Evolutionary conservation across 2,113 vertebrate species (phyloP), one percentile per base, ranked within the genome.

Genomic region (Ascaphus truei): DNA sequence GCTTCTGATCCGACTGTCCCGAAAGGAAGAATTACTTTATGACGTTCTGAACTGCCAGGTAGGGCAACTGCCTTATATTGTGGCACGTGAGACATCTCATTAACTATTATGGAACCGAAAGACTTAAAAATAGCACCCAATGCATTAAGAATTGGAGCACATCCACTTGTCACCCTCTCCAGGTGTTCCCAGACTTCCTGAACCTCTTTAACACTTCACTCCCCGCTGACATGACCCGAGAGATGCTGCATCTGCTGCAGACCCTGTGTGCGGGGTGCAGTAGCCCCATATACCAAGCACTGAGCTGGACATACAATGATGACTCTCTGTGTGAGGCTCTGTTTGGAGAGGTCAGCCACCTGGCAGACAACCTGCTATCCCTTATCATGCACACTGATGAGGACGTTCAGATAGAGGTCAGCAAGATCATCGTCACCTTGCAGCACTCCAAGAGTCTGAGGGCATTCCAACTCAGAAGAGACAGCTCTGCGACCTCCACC

Each of bases 11-110:
- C 45, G 12, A 7, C 57, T 79, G 30, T 52, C 71, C 1, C 71
- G 81, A 59, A 79, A 77, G 39, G 30, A 30, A 1, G 74, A 75
- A 31, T 75, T 83, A 16, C 75, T 81, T 15, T 77, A 77, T 18
- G 73, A 73, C 31, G 72, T 76, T 37, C 74, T 82, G 71, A 76
- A 73, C 68, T 79, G 79, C 30, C 65, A 43, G 43, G 36, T 65
- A n/a, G 0, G 3, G 3, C n/a, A n/a, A n/a, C n/a, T n/a, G n/a
- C n/a, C n/a, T n/a, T n/a, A n/a, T n/a, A n/a, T n/a, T n/a, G n/a
- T n/a, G n/a, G n/a, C n/a, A n/a, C n/a, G n/a, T n/a, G n/a, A n/a
- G n/a, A n/a, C n/a, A n/a, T n/a, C n/a, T n/a, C n/a, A n/a, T n/a
- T n/a, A n/a, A n/a, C n/a, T n/a, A n/a, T n/a, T n/a, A n/a, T n/a